A percentile compares a stretch with the other conserved stretches of the same genome.
Evolutionary conservation across 2,797 vertebrate species (phyloP).

Genomic region (Odontamblyopus lacepedii): DNA sequence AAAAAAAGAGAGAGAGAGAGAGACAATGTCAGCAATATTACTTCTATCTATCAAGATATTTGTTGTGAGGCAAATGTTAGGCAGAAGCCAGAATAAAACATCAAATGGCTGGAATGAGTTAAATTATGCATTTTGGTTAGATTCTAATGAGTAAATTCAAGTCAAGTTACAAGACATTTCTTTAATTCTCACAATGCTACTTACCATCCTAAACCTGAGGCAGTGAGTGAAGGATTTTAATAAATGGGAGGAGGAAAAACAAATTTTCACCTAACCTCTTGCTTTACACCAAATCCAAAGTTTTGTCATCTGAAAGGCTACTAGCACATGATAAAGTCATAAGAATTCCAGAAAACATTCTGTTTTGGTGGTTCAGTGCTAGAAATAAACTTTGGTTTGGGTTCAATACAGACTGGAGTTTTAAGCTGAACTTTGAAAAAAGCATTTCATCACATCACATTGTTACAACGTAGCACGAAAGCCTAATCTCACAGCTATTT

Average conservation of each 20-base stretch:
- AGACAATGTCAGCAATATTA: background rate
- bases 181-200: background rate
- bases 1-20: too few species aligned
- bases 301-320: conserved; percentile 1
- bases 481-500: conserved; percentile 5
- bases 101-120: background rate
- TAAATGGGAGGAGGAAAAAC: background rate
- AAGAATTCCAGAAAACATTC: background rate
- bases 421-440: background rate
- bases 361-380: conserved; percentile 3
- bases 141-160: background rate
- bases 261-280: background rate
- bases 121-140: background rate
- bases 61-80: background rate
- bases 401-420: background rate
- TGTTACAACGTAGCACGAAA: conserved; percentile 17
- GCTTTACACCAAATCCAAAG: background rate
- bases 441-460: conserved; percentile 34
- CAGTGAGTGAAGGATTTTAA: background rate
- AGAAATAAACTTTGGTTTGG: conserved; percentile 51
- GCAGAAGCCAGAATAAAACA: background rate
- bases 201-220: background rate
- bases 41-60: background rate
- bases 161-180: background rate
- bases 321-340: conserved; percentile 8